Conservation (phyloP, 2,888 invertebrate genomes). For the Cheilosia urbana region DNA sequence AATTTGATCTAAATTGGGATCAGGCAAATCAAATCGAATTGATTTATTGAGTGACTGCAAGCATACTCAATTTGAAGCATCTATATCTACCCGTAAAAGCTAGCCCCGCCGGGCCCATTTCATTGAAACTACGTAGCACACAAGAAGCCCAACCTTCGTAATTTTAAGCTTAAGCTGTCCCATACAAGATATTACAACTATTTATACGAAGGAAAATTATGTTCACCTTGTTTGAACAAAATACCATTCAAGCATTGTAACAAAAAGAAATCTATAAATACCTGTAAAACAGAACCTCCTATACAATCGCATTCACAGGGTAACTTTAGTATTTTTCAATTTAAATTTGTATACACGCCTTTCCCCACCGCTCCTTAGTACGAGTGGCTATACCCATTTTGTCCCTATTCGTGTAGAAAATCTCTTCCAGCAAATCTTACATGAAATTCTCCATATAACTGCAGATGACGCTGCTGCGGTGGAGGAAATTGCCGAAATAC, state of each 20-base stretch:
- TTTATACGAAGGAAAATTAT: too few species aligned
- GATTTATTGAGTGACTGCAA: too few species aligned
- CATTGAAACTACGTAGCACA: too few species aligned
- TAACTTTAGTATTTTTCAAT: slow-evolving; percentile 2
- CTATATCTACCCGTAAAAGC: too few species aligned
- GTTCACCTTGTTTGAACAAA: background rate
- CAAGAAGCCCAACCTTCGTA: too few species aligned
- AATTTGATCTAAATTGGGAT: too few species aligned
- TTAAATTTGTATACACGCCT: slow-evolving; percentile 11
- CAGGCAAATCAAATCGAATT: too few species aligned
- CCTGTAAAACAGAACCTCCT: background rate
- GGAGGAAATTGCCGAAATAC: slow-evolving; percentile 71
- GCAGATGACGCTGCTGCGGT: slow-evolving; percentile 39
- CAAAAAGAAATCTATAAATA: background rate
- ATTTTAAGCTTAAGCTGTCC: too few species aligned
- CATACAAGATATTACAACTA: too few species aligned
- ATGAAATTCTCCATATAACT: slow-evolving; percentile 65
- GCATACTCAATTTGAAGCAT: too few species aligned
- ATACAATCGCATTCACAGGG: background rate
- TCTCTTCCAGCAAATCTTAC: slow-evolving; percentile 52
- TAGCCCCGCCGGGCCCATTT: too few species aligned
- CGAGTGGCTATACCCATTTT: slow-evolving; percentile 8
- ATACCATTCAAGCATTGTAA: background rate
- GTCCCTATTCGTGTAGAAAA: slow-evolving; percentile 27
- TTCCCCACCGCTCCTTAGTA: background rate